Percentiles rank a stretch among this genome's conserved stretches.
Conservation (phyloP, 1,140 invertebrate genomes). For the Lamellibrachia luymesi region DNA sequence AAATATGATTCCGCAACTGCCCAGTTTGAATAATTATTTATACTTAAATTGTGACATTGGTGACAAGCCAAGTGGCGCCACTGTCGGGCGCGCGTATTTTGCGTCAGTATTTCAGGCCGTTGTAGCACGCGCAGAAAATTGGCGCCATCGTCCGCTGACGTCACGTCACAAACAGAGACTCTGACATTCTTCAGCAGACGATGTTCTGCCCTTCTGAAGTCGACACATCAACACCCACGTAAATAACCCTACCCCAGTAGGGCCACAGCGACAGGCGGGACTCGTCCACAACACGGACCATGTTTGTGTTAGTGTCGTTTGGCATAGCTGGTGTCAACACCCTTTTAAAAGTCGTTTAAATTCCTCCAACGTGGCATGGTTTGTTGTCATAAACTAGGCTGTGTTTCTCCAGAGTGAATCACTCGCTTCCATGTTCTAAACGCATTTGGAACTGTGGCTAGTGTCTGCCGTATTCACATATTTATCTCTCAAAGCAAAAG, state of each 20-base stretch:
- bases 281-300: background rate
- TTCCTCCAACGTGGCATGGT: background rate
- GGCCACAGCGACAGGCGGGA: background rate
- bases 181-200: background rate
- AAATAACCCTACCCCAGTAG: background rate
- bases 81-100: background rate
- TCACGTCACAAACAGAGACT: background rate
- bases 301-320: background rate
- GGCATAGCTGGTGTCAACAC: background rate
- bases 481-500: background rate
- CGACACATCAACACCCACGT: background rate
- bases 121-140: background rate
- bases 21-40: too few species aligned
- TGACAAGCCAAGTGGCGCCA: too few species aligned
- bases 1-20: too few species aligned
- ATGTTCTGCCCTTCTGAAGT: background rate
- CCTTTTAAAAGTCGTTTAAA: slow-evolving; percentile 1
- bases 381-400: background rate
- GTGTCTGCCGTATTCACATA: background rate
- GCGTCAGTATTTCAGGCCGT: background rate
- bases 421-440: background rate
- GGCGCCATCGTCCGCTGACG: background rate
- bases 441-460: background rate
- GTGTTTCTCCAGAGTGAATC: background rate
- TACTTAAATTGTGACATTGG: too few species aligned